Conservation (phyloP, 2,797 vertebrate genomes). For the Psittacula echo region DNA sequence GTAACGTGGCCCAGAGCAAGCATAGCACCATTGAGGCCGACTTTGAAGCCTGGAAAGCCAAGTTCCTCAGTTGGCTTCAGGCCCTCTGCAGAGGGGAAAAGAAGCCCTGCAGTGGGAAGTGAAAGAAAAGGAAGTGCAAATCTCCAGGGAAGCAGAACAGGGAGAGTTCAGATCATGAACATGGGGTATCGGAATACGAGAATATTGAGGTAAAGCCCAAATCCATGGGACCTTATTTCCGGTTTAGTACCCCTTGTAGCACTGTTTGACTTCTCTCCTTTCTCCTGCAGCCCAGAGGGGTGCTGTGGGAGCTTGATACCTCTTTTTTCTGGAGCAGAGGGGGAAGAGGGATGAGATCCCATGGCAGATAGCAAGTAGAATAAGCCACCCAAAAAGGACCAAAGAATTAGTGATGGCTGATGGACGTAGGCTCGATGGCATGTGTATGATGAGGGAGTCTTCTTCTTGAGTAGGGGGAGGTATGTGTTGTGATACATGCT, state of each 20-base stretch:
- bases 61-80: slow-evolving; percentile 82
- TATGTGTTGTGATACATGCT: not conserved
- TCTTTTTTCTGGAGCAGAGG: not conserved
- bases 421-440: not conserved
- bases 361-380: not conserved
- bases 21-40: slow-evolving; percentile 90
- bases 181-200: not conserved
- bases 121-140: slow-evolving; percentile 83
- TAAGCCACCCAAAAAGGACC: not conserved
- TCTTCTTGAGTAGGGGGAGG: not conserved
- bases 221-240: fast-evolving
- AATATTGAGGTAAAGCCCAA: slow-evolving; percentile 63
- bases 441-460: not conserved
- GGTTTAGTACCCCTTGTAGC: not conserved
- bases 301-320: not conserved
- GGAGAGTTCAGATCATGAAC: not conserved
- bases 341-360: not conserved
- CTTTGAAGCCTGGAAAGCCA: slow-evolving; percentile 87
- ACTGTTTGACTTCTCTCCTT: not conserved
- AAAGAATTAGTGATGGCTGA: not conserved
- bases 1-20: slow-evolving; percentile 85
- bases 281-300: not conserved
- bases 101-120: slow-evolving; percentile 81
- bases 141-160: slow-evolving; percentile 57
- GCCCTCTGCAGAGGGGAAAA: slow-evolving; percentile 78